Evolutionary conservation across 2,888 invertebrate genomes (phyloP).

Genomic region (Fragum sueziense): DNA sequence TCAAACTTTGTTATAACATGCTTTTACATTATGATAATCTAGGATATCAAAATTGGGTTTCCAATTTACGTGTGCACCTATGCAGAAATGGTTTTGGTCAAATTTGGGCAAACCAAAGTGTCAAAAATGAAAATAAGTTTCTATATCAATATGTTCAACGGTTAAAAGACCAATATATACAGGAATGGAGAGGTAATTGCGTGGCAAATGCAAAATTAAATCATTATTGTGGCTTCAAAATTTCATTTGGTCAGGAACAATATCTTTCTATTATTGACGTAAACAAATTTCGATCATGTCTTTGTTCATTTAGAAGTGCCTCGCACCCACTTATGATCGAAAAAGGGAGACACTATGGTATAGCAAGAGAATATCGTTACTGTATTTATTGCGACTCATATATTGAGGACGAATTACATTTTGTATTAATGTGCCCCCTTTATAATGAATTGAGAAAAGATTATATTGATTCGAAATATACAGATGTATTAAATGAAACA

Average conservation of each 20-base stretch:
- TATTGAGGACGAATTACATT: constrained; percentile 1
- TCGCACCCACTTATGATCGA: not conserved
- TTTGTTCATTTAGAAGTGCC: not conserved
- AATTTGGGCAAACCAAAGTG: constrained; percentile 1
- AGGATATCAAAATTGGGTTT: constrained; percentile 26
- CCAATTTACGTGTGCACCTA: constrained; percentile 11
- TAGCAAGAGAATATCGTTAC: not conserved
- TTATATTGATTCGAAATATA: not conserved
- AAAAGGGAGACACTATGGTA: constrained; percentile 1
- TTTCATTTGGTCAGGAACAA: not conserved
- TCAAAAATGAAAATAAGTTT: constrained; percentile 1
- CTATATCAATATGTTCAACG: not conserved
- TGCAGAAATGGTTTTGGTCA: constrained; percentile 27
- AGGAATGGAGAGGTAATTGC: constrained; percentile 1
- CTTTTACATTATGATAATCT: no score
- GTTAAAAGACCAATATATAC: constrained; percentile 22
- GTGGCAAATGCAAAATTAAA: not conserved
- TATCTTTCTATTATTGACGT: not conserved
- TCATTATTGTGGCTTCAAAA: not conserved
- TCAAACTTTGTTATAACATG: constrained; percentile 23
- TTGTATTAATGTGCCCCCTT: constrained; percentile 8
- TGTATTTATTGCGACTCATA: not conserved
- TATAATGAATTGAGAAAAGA: not conserved
- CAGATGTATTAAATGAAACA: not conserved
- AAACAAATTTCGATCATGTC: not conserved